Evolutionary conservation across 2,113 vertebrate species (phyloP), one percentile per base, ranked within the genome.

Genomic region (Forbesichthys papilliferus): DNA sequence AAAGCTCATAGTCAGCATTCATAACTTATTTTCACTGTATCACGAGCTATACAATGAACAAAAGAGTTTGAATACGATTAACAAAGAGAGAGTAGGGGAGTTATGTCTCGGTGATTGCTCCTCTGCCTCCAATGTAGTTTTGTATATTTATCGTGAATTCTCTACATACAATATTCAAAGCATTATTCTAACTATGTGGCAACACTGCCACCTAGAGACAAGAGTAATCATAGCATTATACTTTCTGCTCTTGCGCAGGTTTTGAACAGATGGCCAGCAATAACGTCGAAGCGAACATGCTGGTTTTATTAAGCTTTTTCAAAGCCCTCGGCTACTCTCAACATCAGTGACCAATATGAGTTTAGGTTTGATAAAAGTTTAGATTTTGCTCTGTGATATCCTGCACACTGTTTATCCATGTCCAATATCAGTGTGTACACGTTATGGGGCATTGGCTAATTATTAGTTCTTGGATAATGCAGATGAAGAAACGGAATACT

Each of bases 181-280:
- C 34, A 0, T 64, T 0, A 0, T n/a, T n/a, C 48, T 33, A 74
- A 48, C 53, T 55, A 49, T 82, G 84, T 61, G 16, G 47, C 80
- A 71, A 84, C 20, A 90, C 89, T 91, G 87, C 86, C 91, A 82
- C 83, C 88, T 84, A 14, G n/a, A 74, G 83, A 47, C 33, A 27
- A 11, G 67, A 36, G 53, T 18, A 34, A 59, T 42, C 1, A 27
- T 16, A 58, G 34, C 27, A 53, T 52, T 27, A 27, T 27, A 16
- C 7, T 62, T 16, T 5, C 8, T 42, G 63, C 33, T 48, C 6
- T 11, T 42, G 47, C 27, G 61, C 27, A 13, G 14, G 60, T 11
- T 49, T 51, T 52, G 36, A 57, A 63, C 36, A 49, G 11, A 55
- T 66, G 59, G 9, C 33, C 48, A 34, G 27, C 3, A 12, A 51